Base-by-base conservation (phyloP, 2,888 invertebrate genomes). In the Macroteleia sp. region DNA sequence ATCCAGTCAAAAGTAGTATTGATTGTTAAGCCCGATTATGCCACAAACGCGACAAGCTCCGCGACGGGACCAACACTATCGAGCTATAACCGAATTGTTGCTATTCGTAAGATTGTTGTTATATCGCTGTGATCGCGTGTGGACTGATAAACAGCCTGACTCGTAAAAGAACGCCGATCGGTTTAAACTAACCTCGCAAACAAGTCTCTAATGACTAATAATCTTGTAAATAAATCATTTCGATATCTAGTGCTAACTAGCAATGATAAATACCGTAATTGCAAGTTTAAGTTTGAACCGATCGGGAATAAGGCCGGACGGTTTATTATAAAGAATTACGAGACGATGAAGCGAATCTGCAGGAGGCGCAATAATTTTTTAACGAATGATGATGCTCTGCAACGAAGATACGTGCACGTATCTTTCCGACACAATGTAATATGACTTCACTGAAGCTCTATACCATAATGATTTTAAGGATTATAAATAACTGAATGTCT, bases 71-170 rank as follows among this genome's bases (percentile, higher is more conserved):
- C 87, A 82, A 88, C 85, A 83, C 87, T 81, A 83, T 74, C 86
- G 88, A 88, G 80, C 87, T 88, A 86, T 85, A 83, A 86, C 87
- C 87, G 83, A 87, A 90, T 89, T 91, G 90, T 90, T 90, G 88
- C 89, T 91, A 89, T 88, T 89, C 89, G 86, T 90, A 90, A 91
- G 90, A 88, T 89, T 90, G 89, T 90, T 91, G 87, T 90, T 90
- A 89, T 87, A 88, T 85, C 87, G 83, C 87, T 90, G 89, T 90
- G 88, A 89, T 89, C 87, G 86, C 86, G 86, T 87, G 86, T 84
- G 80, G 74, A 71, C 80, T 70, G 74, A 81, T 73, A 19, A 70
- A 59, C 71, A 62, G 52, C 73, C 74, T 52, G 59, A 64, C 46
- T 59, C 44, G 64, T 50, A n/a, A 41, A 42, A 62, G 42, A 69